Conservation (phyloP, 64 coral and sea anemone genomes). For the Porites lutea region DNA sequence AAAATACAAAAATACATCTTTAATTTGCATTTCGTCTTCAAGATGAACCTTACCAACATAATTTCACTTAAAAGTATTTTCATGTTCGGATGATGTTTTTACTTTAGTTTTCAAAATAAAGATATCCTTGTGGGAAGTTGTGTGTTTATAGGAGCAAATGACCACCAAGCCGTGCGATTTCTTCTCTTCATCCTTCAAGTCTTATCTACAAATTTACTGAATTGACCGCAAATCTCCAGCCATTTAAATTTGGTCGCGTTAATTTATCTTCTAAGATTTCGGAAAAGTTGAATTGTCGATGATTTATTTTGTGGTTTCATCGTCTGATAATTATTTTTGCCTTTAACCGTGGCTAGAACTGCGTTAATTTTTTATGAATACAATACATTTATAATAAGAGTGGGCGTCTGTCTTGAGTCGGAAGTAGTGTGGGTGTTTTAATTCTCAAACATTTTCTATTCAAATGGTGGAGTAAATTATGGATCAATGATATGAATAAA, state of each 20-base stretch:
- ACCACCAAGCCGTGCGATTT: too few relatives aligned
- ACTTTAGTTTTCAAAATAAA: too few relatives aligned
- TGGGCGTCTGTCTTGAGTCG: too few relatives aligned
- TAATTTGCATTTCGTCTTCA: constrained; percentile 29
- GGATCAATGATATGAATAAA: too few relatives aligned
- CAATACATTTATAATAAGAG: too few relatives aligned
- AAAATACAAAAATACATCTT: background rate
- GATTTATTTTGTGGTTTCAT: constrained; percentile 9
- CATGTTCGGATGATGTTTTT: too few relatives aligned
- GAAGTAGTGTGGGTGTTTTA: too few relatives aligned
- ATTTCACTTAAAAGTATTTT: too few relatives aligned
- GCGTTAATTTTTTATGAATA: background rate
- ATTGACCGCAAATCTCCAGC: background rate
- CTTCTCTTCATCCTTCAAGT: background rate
- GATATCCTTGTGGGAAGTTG: too few relatives aligned
- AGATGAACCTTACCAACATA: background rate
- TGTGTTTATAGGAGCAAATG: too few relatives aligned
- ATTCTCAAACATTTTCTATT: too few relatives aligned
- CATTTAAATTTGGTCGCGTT: background rate
- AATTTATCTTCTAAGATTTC: background rate
- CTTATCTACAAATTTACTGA: background rate
- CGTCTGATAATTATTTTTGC: background rate
- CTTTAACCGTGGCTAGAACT: background rate
- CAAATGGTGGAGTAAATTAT: too few relatives aligned
- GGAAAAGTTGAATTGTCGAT: background rate